Evolutionary conservation across 1,140 invertebrate genomes (phyloP).

Genomic region (Chymomyza costata): DNA sequence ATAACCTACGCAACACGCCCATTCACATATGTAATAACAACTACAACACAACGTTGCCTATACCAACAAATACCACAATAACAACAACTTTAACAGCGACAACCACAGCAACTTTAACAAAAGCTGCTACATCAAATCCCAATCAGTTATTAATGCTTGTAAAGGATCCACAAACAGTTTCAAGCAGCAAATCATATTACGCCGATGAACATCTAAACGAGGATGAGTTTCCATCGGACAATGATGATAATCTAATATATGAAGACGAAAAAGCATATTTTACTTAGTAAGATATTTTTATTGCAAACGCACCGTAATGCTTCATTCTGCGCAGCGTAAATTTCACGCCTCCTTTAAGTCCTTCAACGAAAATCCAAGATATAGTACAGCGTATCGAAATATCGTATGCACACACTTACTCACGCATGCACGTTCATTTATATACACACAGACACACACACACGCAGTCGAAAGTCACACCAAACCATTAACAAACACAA

Average conservation of each 20-base stretch:
- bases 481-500: not conserved
- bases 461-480: conserved; percentile 3
- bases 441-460: conserved; percentile 31
- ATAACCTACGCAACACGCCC: conserved; percentile 46
- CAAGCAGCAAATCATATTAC: conserved; percentile 1
- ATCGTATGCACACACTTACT: conserved; percentile 1
- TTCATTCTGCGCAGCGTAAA: conserved; percentile 34
- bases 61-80: conserved; percentile 1
- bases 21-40: no score
- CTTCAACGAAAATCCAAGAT: conserved; percentile 10
- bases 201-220: conserved; percentile 13
- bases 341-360: conserved; percentile 17
- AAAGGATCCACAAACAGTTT: conserved; percentile 33
- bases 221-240: conserved; percentile 35
- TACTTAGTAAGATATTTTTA: conserved; percentile 71
- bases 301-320: conserved; percentile 29
- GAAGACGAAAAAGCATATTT: conserved; percentile 66
- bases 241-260: conserved; percentile 55
- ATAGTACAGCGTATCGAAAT: conserved; percentile 1
- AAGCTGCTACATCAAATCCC: conserved; percentile 23
- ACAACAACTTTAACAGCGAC: conserved; percentile 26
- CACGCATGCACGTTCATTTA: not conserved
- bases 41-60: not conserved
- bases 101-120: conserved; percentile 17
- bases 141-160: conserved; percentile 55